Conservation (phyloP, 2,888 invertebrate species). For the Oligia fasciuncula region DNA sequence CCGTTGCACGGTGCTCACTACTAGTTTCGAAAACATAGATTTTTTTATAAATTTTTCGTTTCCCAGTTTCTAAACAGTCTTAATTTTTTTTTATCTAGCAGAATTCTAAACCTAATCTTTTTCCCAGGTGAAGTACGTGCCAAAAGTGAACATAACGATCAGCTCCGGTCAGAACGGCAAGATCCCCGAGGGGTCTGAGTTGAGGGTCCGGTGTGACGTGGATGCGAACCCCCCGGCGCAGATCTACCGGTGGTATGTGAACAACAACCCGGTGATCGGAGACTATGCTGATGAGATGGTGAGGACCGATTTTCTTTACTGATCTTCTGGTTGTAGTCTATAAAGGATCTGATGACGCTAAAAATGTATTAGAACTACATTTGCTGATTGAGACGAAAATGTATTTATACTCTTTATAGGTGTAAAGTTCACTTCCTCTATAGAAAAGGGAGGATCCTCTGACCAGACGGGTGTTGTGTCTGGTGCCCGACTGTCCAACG, state of each 20-base stretch:
- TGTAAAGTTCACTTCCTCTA: neutral
- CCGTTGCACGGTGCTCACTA: no score
- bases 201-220: constrained; percentile 92
- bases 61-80: no score
- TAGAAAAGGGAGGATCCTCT: neutral
- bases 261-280: constrained; percentile 95
- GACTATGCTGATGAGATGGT: constrained; percentile 96
- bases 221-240: constrained; percentile 96
- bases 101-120: constrained; percentile 21
- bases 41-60: no score
- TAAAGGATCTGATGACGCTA: neutral
- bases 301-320: constrained; percentile 61
- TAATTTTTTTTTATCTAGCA: no score
- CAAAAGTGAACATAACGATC: constrained; percentile 93
- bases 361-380: no score
- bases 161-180: constrained; percentile 72
- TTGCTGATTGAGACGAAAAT: no score
- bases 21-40: no score
- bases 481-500: neutral
- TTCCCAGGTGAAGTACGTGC: constrained; percentile 96
- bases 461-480: neutral
- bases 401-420: no score
- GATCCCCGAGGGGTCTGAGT: constrained; percentile 82
- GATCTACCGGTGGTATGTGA: constrained; percentile 96
- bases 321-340: neutral